Evolutionary conservation across 1,140 invertebrate genomes (phyloP).

Genomic region (Leptinotarsa texana): DNA sequence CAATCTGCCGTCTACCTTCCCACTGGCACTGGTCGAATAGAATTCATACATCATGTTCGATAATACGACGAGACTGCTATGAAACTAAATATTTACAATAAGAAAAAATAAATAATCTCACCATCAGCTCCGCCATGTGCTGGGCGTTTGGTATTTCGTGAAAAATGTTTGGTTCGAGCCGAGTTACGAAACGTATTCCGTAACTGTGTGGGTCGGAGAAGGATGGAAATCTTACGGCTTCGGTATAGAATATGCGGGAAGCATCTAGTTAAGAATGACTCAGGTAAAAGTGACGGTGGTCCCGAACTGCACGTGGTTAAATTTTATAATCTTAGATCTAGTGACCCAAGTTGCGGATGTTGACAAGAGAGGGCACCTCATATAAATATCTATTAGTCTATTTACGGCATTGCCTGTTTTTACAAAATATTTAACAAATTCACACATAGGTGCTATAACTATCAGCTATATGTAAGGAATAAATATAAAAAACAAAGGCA

Average conservation of each 20-base stretch:
- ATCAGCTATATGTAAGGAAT: too few species aligned
- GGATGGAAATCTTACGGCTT: slow-evolving; percentile 9
- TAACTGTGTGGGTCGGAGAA: neutral
- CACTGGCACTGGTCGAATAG: neutral
- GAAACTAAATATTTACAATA: slow-evolving; percentile 43
- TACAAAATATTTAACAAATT: too few species aligned
- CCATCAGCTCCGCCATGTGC: slow-evolving; percentile 51
- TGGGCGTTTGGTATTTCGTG: slow-evolving; percentile 36
- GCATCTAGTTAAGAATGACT: slow-evolving; percentile 39
- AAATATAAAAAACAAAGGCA: too few species aligned
- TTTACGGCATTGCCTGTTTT: too few species aligned
- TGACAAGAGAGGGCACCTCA: too few species aligned
- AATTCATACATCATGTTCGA: slow-evolving; percentile 11
- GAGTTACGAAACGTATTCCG: neutral
- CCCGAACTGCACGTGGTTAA: slow-evolving; percentile 11
- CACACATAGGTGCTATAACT: too few species aligned
- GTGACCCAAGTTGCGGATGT: too few species aligned
- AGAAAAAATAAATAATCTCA: slow-evolving; percentile 39
- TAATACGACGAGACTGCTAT: slow-evolving; percentile 22
- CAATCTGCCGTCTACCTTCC: neutral
- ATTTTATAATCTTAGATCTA: neutral
- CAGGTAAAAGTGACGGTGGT: slow-evolving; percentile 30
- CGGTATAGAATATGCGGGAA: slow-evolving; percentile 21
- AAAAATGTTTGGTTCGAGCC: neutral
- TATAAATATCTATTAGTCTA: too few species aligned